These are phyloP conservation scores for Drosophila simulans DNA, from an alignment of 1,140 invertebrate species.

Conservation along the genomic window DNA sequence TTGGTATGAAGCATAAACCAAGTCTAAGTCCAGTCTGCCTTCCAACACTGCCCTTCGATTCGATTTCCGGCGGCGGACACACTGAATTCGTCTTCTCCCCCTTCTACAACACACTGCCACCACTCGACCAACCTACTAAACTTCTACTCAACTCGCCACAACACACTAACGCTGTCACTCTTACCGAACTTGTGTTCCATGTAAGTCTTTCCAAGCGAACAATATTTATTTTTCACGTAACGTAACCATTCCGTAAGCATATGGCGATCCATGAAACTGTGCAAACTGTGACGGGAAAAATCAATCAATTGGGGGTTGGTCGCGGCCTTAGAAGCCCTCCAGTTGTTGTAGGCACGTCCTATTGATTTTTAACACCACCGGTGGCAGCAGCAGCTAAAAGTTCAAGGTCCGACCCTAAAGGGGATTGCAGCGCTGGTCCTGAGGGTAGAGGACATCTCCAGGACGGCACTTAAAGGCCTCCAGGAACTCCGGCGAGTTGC, in stretches of 20 bases:
- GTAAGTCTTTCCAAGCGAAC: conserved; percentile 57
- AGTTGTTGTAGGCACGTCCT: conserved; percentile 19
- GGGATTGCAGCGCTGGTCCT: conserved; percentile 36
- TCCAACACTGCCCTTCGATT: conserved; percentile 38
- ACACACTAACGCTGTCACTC: conserved; percentile 43
- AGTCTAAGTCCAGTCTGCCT: conserved; percentile 14
- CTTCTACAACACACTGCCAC: conserved; percentile 34
- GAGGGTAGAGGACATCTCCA: conserved; percentile 35
- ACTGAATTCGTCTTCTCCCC: conserved; percentile 33
- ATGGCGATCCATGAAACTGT: conserved; percentile 41
- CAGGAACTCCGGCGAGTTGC: conserved; percentile 61
- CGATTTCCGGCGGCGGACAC: conserved; percentile 38
- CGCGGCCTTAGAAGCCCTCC: conserved; percentile 2
- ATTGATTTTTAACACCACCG: conserved; percentile 61
- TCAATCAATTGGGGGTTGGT: conserved; percentile 46
- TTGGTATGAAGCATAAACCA: conserved; percentile 67
- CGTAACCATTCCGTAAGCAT: conserved; percentile 44
- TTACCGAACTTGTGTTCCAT: conserved; percentile 45
- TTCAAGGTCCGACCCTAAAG: conserved; percentile 62
- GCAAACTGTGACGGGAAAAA: conserved; percentile 46
- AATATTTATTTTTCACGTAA: conserved; percentile 28
- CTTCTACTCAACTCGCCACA: conserved; percentile 28
- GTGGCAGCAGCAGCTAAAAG: conserved; percentile 30
- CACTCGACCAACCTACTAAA: conserved; percentile 43
- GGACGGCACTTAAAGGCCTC: conserved; percentile 63